Evolutionary conservation across 1,140 invertebrate species (phyloP).

Genomic region (Campodea augens): DNA sequence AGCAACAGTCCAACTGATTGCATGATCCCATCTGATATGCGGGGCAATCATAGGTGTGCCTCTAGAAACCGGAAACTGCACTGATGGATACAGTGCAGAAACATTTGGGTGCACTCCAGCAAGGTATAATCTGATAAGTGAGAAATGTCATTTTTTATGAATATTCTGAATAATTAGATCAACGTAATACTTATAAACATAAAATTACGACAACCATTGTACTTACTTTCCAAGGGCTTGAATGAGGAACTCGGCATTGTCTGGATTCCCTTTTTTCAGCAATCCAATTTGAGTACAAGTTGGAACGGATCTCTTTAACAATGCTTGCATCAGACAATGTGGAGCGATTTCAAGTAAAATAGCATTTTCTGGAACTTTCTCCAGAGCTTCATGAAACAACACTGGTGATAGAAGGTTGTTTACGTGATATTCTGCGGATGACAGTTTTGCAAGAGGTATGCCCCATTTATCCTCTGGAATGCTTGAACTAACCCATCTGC

Average conservation of each 20-base stretch:
- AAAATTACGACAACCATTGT: neutral
- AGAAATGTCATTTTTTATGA: neutral
- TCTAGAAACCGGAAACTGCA: constrained; percentile 8
- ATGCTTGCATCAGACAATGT: constrained; percentile 49
- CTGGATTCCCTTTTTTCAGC: too few species aligned
- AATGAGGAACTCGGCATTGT: too few species aligned
- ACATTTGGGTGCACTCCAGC: neutral
- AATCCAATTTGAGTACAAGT: constrained; percentile 49
- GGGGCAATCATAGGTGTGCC: constrained; percentile 7
- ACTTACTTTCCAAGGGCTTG: too few species aligned
- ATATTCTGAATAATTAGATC: constrained; percentile 2
- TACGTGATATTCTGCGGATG: constrained; percentile 42
- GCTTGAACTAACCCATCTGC: constrained; percentile 73
- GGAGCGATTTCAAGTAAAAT: constrained; percentile 54
- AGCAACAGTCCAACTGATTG: neutral
- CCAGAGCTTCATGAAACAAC: constrained; percentile 31
- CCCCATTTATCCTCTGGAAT: constrained; percentile 58
- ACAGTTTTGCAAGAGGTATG: constrained; percentile 39
- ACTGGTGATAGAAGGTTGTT: constrained; percentile 35
- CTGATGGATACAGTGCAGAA: neutral
- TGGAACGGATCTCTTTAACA: constrained; percentile 37
- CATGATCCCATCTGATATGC: constrained; percentile 12
- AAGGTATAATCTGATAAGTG: neutral
- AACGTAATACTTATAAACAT: constrained; percentile 2
- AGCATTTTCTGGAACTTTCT: constrained; percentile 31